Percentiles rank a stretch among this genome's conserved stretches.
Conservation (phyloP, 2,888 invertebrate genomes). For the Venustoraphidia nigricollis region DNA sequence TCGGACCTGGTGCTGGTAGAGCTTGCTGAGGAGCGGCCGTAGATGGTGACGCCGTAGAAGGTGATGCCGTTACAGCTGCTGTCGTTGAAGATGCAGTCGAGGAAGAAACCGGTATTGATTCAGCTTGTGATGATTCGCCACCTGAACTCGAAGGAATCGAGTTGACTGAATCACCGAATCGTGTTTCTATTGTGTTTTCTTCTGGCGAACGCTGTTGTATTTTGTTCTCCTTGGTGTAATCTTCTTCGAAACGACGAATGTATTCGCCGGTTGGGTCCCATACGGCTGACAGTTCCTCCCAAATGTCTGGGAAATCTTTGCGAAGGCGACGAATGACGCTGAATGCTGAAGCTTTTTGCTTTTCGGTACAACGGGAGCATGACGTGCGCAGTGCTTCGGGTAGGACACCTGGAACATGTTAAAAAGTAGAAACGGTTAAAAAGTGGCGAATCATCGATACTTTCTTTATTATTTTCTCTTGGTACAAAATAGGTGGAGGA, state of each 20-base stretch:
- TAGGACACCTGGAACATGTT: constrained; percentile 38
- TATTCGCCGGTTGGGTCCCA: constrained; percentile 59
- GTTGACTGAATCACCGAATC: not conserved
- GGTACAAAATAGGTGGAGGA: too few relatives aligned
- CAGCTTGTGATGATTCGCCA: too few relatives aligned
- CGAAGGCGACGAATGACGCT: constrained; percentile 47
- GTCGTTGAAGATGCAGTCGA: constrained; percentile 5
- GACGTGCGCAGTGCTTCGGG: constrained; percentile 54
- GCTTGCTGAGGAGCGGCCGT: not conserved
- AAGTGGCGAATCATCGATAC: too few relatives aligned
- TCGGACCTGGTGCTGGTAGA: not conserved
- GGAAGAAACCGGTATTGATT: constrained; percentile 2
- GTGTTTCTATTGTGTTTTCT: not conserved
- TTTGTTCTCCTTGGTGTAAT: not conserved
- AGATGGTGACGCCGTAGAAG: not conserved
- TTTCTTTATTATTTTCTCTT: too few relatives aligned
- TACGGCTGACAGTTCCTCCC: constrained; percentile 42
- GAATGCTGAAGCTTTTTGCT: constrained; percentile 46
- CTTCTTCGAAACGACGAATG: constrained; percentile 29
- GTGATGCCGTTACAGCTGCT: not conserved
- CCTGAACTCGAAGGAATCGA: not conserved
- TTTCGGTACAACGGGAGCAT: constrained; percentile 48
- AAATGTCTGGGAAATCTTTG: constrained; percentile 47
- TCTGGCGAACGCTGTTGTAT: not conserved
- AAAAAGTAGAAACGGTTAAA: constrained; percentile 10